These are phyloP conservation scores for Pyrgus malvae DNA, from an alignment of 2,888 invertebrate species.

Conservation along the genomic window DNA sequence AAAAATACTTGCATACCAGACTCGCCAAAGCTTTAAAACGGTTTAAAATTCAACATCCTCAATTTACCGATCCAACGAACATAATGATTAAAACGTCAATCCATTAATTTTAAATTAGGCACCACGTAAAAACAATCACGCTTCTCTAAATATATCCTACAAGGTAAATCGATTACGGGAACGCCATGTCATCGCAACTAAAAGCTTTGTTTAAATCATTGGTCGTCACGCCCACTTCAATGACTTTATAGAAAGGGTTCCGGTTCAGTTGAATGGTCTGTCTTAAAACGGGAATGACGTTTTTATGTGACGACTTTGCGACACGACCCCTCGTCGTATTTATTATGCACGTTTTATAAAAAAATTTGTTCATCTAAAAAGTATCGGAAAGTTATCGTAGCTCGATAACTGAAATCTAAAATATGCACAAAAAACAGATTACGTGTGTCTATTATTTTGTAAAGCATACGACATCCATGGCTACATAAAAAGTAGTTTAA, in stretches of 20 bases:
- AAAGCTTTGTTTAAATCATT: constrained; percentile 72
- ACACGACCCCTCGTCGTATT: background rate
- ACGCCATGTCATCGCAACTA: constrained; percentile 64
- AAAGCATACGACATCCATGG: no score
- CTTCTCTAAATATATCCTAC: constrained; percentile 31
- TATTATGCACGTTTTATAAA: background rate
- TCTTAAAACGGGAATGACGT: background rate
- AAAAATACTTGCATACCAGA: background rate
- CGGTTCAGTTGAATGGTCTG: constrained; percentile 39
- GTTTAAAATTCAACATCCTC: background rate
- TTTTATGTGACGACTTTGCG: constrained; percentile 1
- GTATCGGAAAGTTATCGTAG: no score
- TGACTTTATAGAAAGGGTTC: constrained; percentile 62
- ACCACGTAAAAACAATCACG: constrained; percentile 62
- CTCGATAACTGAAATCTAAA: no score
- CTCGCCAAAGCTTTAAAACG: background rate
- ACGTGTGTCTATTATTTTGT: no score
- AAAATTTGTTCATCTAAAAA: no score
- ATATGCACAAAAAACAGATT: no score
- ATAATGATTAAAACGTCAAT: constrained; percentile 33
- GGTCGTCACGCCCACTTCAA: constrained; percentile 60
- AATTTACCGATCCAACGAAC: constrained; percentile 28
- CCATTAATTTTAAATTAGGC: constrained; percentile 46
- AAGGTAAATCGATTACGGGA: constrained; percentile 36
- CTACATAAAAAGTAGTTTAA: no score